phyloP scores from a whole-genome alignment of 2,797 vertebrate genomes.

The Cichlasoma orientale region DNA sequence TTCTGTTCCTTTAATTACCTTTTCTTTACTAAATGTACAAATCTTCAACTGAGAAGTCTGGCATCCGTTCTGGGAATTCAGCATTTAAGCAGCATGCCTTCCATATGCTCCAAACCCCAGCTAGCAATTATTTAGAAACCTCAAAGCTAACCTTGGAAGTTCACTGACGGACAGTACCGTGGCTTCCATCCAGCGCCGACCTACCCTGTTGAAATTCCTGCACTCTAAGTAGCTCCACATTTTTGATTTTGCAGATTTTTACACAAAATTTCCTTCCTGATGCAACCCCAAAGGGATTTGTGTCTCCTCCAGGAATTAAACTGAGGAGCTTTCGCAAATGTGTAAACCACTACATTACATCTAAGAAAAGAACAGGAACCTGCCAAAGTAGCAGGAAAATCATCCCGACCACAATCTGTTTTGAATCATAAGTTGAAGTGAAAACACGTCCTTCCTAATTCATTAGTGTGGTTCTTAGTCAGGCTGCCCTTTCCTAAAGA shows the following conservation, averaged over 20 bases:
- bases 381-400: not conserved
- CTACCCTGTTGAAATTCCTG: slow-evolving; percentile 26
- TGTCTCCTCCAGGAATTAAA: too few relatives aligned
- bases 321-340: too few relatives aligned
- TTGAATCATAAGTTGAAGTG: not conserved
- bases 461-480: not conserved
- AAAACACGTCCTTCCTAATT: not conserved
- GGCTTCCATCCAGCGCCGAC: slow-evolving; percentile 43
- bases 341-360: too few relatives aligned
- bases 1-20: slow-evolving; percentile 2
- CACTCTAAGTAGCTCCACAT: not conserved
- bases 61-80: slow-evolving; percentile 51
- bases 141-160: slow-evolving; percentile 65
- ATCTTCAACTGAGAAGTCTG: slow-evolving; percentile 55
- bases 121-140: slow-evolving; percentile 63
- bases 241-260: not conserved
- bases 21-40: slow-evolving; percentile 27
- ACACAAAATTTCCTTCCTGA: not conserved
- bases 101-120: slow-evolving; percentile 49
- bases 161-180: slow-evolving; percentile 34
- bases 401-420: not conserved
- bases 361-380: not conserved
- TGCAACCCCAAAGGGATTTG: too few relatives aligned
- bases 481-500: too few relatives aligned
- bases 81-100: slow-evolving; percentile 54